A percentile compares a stretch with the other conserved stretches of the same genome.
Conservation (phyloP, 2,888 invertebrate species). For the Andrena bicolor region DNA sequence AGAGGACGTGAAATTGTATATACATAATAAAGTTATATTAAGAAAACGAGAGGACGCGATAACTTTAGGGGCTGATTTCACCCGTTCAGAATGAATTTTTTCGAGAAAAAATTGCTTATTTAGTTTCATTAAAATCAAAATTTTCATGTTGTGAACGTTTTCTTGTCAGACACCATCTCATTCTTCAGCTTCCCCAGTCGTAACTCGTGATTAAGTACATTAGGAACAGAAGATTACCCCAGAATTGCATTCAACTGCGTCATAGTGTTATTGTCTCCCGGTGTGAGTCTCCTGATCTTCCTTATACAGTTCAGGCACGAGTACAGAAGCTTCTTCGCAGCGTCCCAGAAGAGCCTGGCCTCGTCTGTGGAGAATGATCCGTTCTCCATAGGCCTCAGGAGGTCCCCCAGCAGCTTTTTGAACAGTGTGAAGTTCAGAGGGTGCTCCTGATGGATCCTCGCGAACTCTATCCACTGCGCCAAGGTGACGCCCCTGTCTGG, state of each 20-base stretch:
- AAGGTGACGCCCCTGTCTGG: conserved; percentile 89
- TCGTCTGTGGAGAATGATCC: conserved; percentile 87
- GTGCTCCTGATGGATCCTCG: conserved; percentile 92
- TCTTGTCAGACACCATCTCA: too few species aligned
- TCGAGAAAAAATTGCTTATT: too few species aligned
- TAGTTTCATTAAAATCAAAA: too few species aligned
- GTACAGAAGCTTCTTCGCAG: conserved; percentile 91
- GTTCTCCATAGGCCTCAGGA: conserved; percentile 89
- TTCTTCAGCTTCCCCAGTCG: too few species aligned
- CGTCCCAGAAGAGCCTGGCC: conserved; percentile 92
- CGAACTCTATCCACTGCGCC: conserved; percentile 93
- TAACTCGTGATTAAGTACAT: too few species aligned
- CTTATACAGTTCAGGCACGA: conserved; percentile 91
- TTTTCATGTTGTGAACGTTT: too few species aligned
- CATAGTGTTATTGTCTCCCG: conserved; percentile 90
- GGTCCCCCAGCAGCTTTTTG: conserved; percentile 90
- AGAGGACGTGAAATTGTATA: background rate
- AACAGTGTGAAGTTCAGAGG: conserved; percentile 94
- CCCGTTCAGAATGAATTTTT: too few species aligned
- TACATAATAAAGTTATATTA: background rate
- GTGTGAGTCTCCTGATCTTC: conserved; percentile 91
- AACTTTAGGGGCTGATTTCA: too few species aligned
- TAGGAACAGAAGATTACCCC: conserved; percentile 77
- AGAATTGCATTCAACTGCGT: conserved; percentile 91
- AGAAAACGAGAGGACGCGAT: too few species aligned